A percentile compares a stretch with the other conserved stretches of the same genome.
These are phyloP conservation scores for Aptenodytes patagonicus DNA, from an alignment of 2,113 vertebrate species.

Conservation along the genomic window DNA sequence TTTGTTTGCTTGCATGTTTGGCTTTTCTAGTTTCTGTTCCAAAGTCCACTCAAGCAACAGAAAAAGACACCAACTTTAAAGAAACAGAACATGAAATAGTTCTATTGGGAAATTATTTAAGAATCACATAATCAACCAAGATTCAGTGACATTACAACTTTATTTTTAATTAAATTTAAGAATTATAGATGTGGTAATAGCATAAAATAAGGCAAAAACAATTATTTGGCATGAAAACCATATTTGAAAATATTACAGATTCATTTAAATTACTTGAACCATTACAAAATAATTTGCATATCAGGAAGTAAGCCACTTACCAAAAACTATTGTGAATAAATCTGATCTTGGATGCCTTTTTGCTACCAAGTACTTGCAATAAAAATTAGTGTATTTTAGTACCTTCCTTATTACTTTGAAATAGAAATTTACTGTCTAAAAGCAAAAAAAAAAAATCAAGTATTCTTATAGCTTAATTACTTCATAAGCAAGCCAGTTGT, in stretches of 20 bases:
- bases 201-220: background rate
- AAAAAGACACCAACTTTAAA: background rate
- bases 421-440: background rate
- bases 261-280: background rate
- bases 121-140: background rate
- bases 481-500: background rate
- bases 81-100: background rate
- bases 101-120: background rate
- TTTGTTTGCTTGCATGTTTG: background rate
- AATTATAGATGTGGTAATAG: background rate
- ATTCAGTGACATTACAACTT: background rate
- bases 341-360: background rate
- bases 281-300: background rate
- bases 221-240: background rate
- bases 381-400: background rate
- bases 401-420: background rate
- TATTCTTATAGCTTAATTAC: background rate
- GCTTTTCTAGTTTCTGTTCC: background rate
- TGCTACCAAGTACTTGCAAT: background rate
- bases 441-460: background rate
- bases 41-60: constrained; percentile 1
- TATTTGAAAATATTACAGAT: background rate
- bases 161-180: background rate
- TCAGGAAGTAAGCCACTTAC: background rate
- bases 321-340: background rate